Conservation (phyloP, 30 jellyfish, hydroid and myxozoan species). For the Nemopilema nomurai region DNA sequence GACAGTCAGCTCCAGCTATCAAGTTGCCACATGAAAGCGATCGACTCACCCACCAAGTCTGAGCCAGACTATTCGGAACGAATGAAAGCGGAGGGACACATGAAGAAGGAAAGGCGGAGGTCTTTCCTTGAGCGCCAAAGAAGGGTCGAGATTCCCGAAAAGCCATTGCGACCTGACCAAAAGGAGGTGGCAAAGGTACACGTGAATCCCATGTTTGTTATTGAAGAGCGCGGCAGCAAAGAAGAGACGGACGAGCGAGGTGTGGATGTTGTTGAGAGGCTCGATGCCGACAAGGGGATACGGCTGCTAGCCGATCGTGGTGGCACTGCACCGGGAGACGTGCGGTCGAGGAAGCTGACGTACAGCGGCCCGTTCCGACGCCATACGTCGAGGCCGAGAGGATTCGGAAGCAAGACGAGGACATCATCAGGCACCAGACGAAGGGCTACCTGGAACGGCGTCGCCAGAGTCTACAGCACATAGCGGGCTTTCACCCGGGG, state of each 20-base stretch:
- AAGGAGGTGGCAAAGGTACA: constrained; percentile 15
- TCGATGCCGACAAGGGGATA: constrained; percentile 28
- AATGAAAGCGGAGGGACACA: constrained; percentile 11
- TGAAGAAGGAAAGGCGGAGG: constrained; percentile 47
- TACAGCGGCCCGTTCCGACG: constrained; percentile 53
- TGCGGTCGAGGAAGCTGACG: constrained; percentile 35
- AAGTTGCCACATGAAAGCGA: background rate
- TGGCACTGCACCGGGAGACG: background rate
- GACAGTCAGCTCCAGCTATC: constrained; percentile 39
- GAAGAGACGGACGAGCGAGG: constrained; percentile 46
- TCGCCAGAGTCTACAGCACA: constrained; percentile 49
- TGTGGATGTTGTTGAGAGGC: constrained; percentile 5
- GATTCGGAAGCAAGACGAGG: constrained; percentile 54
- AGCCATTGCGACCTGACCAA: background rate
- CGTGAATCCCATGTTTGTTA: constrained; percentile 45
- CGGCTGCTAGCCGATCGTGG: constrained; percentile 19
- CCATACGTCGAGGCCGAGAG: constrained; percentile 42
- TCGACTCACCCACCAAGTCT: constrained; percentile 47
- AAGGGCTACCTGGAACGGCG: constrained; percentile 25
- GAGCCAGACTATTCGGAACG: constrained; percentile 41
- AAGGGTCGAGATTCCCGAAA: constrained; percentile 66
- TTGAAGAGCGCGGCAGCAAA: constrained; percentile 24
- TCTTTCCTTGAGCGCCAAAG: constrained; percentile 62
- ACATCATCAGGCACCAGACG: constrained; percentile 55
- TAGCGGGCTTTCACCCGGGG: constrained; percentile 4